Percentiles rank a stretch among this genome's conserved stretches.
These are phyloP conservation scores for Prunella strophiata DNA, from an alignment of 2,797 vertebrate genomes.

Conservation along the genomic window DNA sequence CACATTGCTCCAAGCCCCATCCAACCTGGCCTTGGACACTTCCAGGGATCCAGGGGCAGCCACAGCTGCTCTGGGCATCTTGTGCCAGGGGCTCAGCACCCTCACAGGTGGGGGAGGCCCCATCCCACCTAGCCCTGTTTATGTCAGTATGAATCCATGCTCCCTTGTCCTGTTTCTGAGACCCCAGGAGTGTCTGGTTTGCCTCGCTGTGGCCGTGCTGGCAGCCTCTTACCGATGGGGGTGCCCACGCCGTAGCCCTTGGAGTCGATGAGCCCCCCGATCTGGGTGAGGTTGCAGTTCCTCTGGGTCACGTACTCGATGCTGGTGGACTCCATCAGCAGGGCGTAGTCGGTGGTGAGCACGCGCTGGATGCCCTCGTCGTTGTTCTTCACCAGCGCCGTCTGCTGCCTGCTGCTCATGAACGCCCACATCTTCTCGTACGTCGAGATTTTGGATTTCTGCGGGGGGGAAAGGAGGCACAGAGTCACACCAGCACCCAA, in stretches of 20 bases:
- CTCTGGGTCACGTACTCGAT: constrained; percentile 98
- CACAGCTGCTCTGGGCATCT: background rate
- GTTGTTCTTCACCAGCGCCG: constrained; percentile 92
- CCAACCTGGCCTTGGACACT: background rate
- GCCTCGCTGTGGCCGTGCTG: background rate
- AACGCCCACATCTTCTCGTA: constrained; percentile 99
- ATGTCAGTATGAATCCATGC: fast-evolving
- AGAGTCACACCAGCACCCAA: background rate
- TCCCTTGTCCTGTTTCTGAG: background rate
- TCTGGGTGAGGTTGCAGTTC: constrained; percentile 99
- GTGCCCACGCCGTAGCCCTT: constrained; percentile 98
- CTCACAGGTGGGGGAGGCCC: too few relatives aligned
- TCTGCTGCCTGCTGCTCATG: constrained; percentile 98
- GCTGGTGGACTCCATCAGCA: constrained; percentile 98
- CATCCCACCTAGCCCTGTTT: fast-evolving
- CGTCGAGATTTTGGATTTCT: constrained; percentile 99
- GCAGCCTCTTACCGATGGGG: constrained; percentile 87
- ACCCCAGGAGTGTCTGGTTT: fast-evolving
- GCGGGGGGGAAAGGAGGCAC: background rate
- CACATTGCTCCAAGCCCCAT: background rate
- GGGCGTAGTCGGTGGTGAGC: constrained; percentile 93
- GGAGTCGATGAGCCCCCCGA: constrained; percentile 95
- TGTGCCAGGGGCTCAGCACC: background rate
- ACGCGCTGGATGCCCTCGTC: constrained; percentile 94
- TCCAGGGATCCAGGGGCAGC: background rate